Evolutionary conservation across 1,140 invertebrate genomes (phyloP), one percentile per base, ranked within the genome.

Genomic region (Yoshiicerus persimilis): DNA sequence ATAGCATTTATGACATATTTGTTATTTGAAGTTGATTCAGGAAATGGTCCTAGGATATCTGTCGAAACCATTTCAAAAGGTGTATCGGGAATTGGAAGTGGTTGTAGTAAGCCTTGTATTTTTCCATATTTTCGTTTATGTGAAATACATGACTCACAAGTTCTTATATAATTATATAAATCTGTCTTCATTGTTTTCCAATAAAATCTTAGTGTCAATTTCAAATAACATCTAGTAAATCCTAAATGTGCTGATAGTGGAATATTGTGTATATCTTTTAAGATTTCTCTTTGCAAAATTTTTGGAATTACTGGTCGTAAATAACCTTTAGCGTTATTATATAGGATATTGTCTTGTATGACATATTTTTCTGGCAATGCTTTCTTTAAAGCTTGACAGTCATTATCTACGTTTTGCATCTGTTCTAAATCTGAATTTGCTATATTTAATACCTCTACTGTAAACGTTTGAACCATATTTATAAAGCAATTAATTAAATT

Each of bases 1-100:
- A 92, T 92, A 6, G 92, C 66, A 27, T 92, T 92, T 30, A 92
- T 84, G 20, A 92, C 92, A 88, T 89, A 92, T 90, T 87, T 89
- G 87, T 92, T 92, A 4, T 89, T 87, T 20, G 75, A 39, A 30
- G 89, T 34, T 2, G 91, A 91, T 83, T 88, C 11, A 10, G 90
- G 90, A 84, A 92, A 87, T 4, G 91, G 92, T 41, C 92, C 92
- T 77, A 91, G 90, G 36, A 92, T 90, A 87, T 92, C 92, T 34
- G 91, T 80, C 16, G 89, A 88, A 47, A 92, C 27, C 80, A 77
- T 89, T 90, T 91, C 88, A 83, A 90, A 91, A 11, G 89, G 88
- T 86, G 75, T 66, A 25, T 80, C 23, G 11, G 90, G 86, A n/a
- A 92, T 92, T 13, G 91, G 90, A 20, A 91, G 91, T 11, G 92